Base-by-base conservation (phyloP, 2,113 vertebrate genomes). In the Cynocephalus volans region DNA sequence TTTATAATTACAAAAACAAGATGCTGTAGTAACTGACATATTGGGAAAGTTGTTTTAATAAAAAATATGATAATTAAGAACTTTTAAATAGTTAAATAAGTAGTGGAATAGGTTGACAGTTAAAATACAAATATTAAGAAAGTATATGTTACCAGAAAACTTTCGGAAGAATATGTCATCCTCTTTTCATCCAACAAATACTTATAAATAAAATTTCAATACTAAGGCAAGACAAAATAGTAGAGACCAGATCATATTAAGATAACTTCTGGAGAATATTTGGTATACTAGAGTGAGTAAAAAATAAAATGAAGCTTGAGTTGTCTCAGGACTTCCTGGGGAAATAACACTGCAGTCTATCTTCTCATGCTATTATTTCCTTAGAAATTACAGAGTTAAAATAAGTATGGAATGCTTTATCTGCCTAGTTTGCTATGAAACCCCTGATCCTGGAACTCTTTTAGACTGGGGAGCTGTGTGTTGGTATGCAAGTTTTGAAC, bases 41-140 rank as follows among this genome's bases (percentile, higher is more conserved):
- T 13, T 56, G 1, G 41, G 26, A 65, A 85, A 84, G 13, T 12
- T 17, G 8, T 17, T 17, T 54, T 65, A 84, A 33, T 45, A 45
- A 36, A 84, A 84, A 64, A 84, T 41, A 41, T 31, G n/a, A 31
- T 76, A 65, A 75, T 33, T 54, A 33, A 65, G n/a, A 76, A 54
- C 8, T 54, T 41, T 41, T 50, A 76, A 70, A 33, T 75, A 90
- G 19, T 23, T 62, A 73, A 84, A 64, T 60, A 64, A 75, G 36
- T 21, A 33, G 81, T 76, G 52, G 85, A 65, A 75, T 2, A 83
- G 24, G 64, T 21, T n/a, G 15, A 92, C 18, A 77, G 48, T 76
- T 85, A 65, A 85, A 82, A 56, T 56, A 36, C 21, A 75, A 45
- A 41, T 75, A 82, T 92, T 82, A 72, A 90, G n/a, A 81, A 31